Percentiles rank a stretch among this genome's conserved stretches.
phyloP scores from a whole-genome alignment of 2,888 invertebrate genomes.

The Eurois occulta region DNA sequence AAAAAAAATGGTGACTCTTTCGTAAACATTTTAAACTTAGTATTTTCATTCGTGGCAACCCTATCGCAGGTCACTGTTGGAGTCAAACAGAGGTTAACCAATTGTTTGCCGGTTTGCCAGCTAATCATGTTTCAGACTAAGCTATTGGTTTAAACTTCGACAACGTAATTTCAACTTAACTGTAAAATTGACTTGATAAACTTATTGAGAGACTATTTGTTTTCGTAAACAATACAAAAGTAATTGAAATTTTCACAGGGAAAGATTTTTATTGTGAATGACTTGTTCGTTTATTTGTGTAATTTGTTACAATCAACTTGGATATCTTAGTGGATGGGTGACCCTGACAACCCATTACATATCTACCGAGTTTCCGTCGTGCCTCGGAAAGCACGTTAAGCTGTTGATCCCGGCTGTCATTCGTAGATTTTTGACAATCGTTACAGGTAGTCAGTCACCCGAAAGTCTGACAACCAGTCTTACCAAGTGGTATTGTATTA shows the following conservation, averaged over 20 bases:
- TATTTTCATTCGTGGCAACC: conserved; percentile 63
- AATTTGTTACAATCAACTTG: neutral
- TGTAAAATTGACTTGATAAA: conserved; percentile 70
- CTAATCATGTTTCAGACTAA: conserved; percentile 79
- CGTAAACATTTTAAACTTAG: neutral
- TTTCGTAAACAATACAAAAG: conserved; percentile 44
- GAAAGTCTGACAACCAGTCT: too few relatives aligned
- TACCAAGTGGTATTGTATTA: too few relatives aligned
- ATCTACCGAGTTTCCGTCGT: too few relatives aligned
- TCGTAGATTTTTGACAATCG: too few relatives aligned
- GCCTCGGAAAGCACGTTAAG: too few relatives aligned
- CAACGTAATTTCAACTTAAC: conserved; percentile 76
- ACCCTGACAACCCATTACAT: too few relatives aligned
- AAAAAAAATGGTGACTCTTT: neutral
- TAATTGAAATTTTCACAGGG: conserved; percentile 25
- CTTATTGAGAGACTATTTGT: conserved; percentile 54
- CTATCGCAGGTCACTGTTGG: conserved; percentile 72
- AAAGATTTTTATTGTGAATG: conserved; percentile 17
- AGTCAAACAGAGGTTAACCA: conserved; percentile 80
- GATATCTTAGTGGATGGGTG: too few relatives aligned
- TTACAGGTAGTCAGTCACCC: too few relatives aligned
- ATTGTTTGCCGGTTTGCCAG: conserved; percentile 78
- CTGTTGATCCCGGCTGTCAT: too few relatives aligned
- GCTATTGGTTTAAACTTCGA: conserved; percentile 77
- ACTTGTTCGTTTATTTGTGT: neutral